Percentiles rank a stretch among this genome's conserved stretches.
phyloP scores from a whole-genome alignment of 2,113 vertebrate species.

The Dasyornis broadbenti region DNA sequence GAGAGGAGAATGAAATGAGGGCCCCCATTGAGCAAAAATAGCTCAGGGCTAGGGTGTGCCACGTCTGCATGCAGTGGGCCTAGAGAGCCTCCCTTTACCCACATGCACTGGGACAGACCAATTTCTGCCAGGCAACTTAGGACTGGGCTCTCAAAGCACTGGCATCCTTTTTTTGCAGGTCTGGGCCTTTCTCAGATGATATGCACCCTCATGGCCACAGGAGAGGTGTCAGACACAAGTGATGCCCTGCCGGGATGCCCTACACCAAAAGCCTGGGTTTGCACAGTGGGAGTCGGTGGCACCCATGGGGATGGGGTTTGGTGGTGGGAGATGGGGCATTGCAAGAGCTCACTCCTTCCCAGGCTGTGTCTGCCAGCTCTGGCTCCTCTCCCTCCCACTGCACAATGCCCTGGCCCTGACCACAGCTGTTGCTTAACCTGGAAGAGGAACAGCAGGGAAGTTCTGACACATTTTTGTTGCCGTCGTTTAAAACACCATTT shows the following conservation, averaged over 20 bases:
- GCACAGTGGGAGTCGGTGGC: fast-evolving
- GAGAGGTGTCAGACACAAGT: neutral
- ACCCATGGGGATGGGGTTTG: neutral
- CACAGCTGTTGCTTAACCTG: neutral
- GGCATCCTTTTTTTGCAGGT: neutral
- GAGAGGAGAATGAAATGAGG: neutral
- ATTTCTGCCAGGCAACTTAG: neutral
- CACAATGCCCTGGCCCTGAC: fast-evolving
- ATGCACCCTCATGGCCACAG: fast-evolving
- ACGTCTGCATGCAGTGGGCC: neutral
- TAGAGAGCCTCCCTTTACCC: neutral
- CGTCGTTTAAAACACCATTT: neutral
- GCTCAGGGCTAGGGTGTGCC: neutral
- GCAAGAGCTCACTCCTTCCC: fast-evolving
- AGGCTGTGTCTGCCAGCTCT: fast-evolving
- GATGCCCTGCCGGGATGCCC: neutral
- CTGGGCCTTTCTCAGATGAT: neutral
- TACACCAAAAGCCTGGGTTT: neutral
- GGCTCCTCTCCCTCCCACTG: neutral
- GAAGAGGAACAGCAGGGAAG: neutral
- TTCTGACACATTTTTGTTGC: neutral
- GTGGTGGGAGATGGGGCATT: neutral
- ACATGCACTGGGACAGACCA: fast-evolving
- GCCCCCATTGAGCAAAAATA: neutral
- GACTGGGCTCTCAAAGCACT: neutral